Evolutionary conservation across 2,113 vertebrate species (phyloP).

Genomic region (Syngnathus typhle): DNA sequence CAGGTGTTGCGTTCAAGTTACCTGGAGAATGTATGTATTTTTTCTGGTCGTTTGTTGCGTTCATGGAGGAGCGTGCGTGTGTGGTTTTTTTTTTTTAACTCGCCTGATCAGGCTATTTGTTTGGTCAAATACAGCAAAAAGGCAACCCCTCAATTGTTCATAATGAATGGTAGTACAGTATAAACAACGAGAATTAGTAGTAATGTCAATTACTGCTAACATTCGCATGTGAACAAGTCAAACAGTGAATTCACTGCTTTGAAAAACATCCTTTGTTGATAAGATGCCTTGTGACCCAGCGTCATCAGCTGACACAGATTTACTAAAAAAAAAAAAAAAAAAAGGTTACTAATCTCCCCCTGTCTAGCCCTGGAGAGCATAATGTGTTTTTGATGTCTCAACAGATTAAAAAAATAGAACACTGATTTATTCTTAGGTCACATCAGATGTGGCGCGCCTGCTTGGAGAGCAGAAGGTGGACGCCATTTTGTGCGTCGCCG

Average conservation of each 20-base stretch:
- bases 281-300: conserved; percentile 1
- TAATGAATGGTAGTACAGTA: too few species aligned
- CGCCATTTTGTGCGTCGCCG: conserved; percentile 89
- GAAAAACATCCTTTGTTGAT: background rate
- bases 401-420: too few species aligned
- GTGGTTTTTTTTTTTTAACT: too few species aligned
- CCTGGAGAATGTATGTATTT: background rate
- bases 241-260: background rate
- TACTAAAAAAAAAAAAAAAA: background rate
- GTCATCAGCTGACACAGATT: conserved; percentile 5
- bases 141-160: too few species aligned
- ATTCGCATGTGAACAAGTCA: background rate
- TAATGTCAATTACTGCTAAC: too few species aligned
- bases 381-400: background rate
- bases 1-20: background rate
- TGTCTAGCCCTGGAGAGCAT: background rate
- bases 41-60: background rate
- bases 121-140: too few species aligned
- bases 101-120: too few species aligned
- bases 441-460: conserved; percentile 77
- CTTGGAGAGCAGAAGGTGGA: conserved; percentile 88
- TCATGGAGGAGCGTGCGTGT: background rate
- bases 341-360: too few species aligned
- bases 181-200: background rate
- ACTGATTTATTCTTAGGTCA: conserved; percentile 74